Evolutionary conservation across 2,113 vertebrate genomes (phyloP).

Genomic region (Phoxinus phoxinus): DNA sequence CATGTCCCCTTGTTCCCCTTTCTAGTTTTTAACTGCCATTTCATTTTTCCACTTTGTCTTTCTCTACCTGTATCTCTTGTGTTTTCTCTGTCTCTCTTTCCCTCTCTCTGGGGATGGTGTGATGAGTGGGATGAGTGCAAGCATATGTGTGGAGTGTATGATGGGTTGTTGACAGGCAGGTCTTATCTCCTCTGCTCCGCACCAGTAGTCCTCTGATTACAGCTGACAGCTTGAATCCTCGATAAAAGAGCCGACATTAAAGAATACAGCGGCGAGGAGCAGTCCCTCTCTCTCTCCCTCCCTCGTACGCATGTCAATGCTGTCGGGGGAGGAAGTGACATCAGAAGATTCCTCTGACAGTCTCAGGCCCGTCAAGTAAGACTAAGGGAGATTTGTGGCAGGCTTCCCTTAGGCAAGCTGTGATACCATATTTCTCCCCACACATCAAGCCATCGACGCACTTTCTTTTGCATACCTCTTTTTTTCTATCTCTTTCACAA

Average conservation of each 20-base stretch:
- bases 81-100: slow-evolving; percentile 32
- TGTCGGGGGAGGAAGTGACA: slow-evolving; percentile 77
- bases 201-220: slow-evolving; percentile 73
- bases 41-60: slow-evolving; percentile 55
- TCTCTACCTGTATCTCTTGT: slow-evolving; percentile 46
- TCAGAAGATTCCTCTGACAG: slow-evolving; percentile 75
- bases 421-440: slow-evolving; percentile 71
- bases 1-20: slow-evolving; percentile 59
- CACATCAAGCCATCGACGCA: slow-evolving; percentile 64
- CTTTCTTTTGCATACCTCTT: slow-evolving; percentile 6
- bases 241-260: slow-evolving; percentile 80
- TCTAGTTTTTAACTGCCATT: slow-evolving; percentile 18
- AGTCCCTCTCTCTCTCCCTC: slow-evolving; percentile 53
- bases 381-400: slow-evolving; percentile 75
- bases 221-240: slow-evolving; percentile 75
- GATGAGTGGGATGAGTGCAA: slow-evolving; percentile 66
- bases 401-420: slow-evolving; percentile 77
- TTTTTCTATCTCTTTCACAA: slow-evolving; percentile 60
- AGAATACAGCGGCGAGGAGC: slow-evolving; percentile 73
- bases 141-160: slow-evolving; percentile 70
- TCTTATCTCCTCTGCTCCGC: slow-evolving; percentile 71
- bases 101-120: slow-evolving; percentile 65
- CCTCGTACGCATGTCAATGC: slow-evolving; percentile 67
- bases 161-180: slow-evolving; percentile 72
- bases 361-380: slow-evolving; percentile 75